Base-by-base conservation (phyloP, 2,888 invertebrate species). In the Chrysomela aeneicollis region DNA sequence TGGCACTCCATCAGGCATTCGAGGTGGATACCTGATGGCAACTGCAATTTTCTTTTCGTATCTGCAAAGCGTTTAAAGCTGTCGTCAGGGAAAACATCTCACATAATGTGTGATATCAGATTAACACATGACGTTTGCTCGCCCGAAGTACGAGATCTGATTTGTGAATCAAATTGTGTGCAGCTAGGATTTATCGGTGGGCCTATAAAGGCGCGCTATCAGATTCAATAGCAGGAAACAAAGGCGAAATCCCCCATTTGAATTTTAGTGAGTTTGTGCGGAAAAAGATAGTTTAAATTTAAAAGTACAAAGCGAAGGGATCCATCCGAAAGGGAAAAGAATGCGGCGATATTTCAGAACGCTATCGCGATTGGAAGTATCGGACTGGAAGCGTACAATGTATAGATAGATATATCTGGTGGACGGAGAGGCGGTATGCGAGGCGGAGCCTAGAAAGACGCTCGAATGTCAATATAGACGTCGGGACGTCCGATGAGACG, bases 271-370 rank as follows among this genome's bases (percentile, higher is more conserved):
- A 76, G 74, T 74, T 75, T 74, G 70, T 70, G 75, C 69, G 74
- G 72, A 72, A 74, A 70, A 71, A 73, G 73, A 76, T 76, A 76
- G 76, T 77, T 77, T 74, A 75, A 76, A 76, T 75, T 76, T 74
- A 74, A 76, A 76, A 74, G 57, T 74, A 73, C 72, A 73, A 73
- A 71, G 73, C 73, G 63, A 49, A 64, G 73, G 76, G 75, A 74
- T 75, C 74, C 71, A 73, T 15, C 42, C 42, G 42, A 42, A 42
- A 72, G 72, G 73, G 75, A 71, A 75, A 76, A 76, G 78, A 79
- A 78, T 78, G 76, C 73, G 76, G 76, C 80, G 75, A 81, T 80
- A 81, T 81, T 81, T 81, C 79, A 80, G 78, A 79, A 76, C 74
- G 79, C 77, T 81, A 81, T 81, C 81, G 73, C 76, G 76, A 77